These are phyloP conservation scores for Carettochelys insculpta DNA, from an alignment of 2,113 vertebrate species.

Conservation along the genomic window DNA sequence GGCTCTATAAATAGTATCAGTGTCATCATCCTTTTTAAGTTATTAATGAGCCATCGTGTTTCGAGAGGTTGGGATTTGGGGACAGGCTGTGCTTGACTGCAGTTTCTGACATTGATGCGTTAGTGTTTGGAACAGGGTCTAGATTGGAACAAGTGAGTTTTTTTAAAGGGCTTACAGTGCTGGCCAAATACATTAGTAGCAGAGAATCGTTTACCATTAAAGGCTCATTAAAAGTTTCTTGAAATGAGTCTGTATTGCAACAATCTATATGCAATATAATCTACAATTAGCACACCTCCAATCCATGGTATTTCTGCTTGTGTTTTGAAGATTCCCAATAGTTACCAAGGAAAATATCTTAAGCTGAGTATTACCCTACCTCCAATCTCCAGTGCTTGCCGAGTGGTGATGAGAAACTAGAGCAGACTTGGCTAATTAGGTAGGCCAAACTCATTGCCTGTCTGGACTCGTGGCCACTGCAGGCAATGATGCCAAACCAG, in stretches of 20 bases:
- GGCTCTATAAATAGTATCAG: constrained; percentile 82
- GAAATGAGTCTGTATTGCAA: constrained; percentile 26
- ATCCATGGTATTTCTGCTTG: constrained; percentile 60
- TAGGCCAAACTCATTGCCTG: constrained; percentile 61
- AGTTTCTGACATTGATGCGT: constrained; percentile 80
- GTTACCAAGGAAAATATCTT: constrained; percentile 56
- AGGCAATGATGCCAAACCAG: constrained; percentile 51
- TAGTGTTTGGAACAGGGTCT: constrained; percentile 74
- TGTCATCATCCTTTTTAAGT: constrained; percentile 82
- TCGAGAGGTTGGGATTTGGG: constrained; percentile 79
- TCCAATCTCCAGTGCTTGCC: constrained; percentile 66
- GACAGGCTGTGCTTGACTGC: constrained; percentile 81
- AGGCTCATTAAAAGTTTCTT: constrained; percentile 70
- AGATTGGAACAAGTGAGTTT: constrained; percentile 55
- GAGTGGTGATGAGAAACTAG: constrained; percentile 69
- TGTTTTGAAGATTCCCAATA: constrained; percentile 34
- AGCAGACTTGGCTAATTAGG: constrained; percentile 75
- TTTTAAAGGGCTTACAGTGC: background rate
- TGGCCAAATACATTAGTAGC: constrained; percentile 67
- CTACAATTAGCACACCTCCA: constrained; percentile 4
- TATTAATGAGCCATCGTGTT: constrained; percentile 84
- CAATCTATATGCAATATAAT: constrained; percentile 24
- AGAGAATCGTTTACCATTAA: constrained; percentile 68
- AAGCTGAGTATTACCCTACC: constrained; percentile 56
- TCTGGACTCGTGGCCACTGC: constrained; percentile 39